Percentiles rank a stretch among this genome's conserved stretches.
Evolutionary conservation across 2,888 invertebrate species (phyloP).

Genomic region (Hipparchia semele): DNA sequence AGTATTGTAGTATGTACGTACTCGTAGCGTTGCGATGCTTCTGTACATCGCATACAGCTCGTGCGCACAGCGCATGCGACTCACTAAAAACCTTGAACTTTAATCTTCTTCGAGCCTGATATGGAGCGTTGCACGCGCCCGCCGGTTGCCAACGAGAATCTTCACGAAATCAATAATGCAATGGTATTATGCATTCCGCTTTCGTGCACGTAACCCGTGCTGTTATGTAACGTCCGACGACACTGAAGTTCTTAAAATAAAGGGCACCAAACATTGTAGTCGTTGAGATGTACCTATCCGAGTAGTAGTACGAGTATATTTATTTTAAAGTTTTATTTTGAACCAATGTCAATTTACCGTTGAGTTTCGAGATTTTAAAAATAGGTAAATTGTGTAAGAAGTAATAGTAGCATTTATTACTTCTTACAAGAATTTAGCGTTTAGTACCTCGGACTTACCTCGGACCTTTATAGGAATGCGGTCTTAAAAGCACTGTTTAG

Average conservation of each 20-base stretch:
- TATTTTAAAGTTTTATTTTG: neutral
- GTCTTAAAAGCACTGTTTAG: too few relatives aligned
- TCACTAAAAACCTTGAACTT: conserved; percentile 36
- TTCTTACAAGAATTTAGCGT: too few relatives aligned
- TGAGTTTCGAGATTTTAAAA: neutral
- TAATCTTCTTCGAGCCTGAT: conserved; percentile 35
- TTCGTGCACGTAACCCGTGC: conserved; percentile 16
- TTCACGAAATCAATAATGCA: conserved; percentile 33
- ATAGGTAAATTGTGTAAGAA: too few relatives aligned
- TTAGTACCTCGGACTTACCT: too few relatives aligned
- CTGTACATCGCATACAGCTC: neutral
- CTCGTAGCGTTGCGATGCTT: neutral
- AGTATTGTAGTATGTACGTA: conserved; percentile 66
- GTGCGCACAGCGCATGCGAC: neutral
- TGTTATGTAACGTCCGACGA: conserved; percentile 15
- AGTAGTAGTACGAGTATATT: neutral
- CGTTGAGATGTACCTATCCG: neutral
- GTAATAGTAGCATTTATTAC: too few relatives aligned
- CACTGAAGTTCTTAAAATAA: conserved; percentile 20
- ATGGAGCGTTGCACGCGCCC: conserved; percentile 29
- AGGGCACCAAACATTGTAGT: conserved; percentile 3
- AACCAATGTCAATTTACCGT: neutral
- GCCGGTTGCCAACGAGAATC: conserved; percentile 31
- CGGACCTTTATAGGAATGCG: too few relatives aligned
- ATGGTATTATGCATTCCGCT: conserved; percentile 28